Conservation (phyloP, 1,140 invertebrate species). For the Telenomus remus region DNA sequence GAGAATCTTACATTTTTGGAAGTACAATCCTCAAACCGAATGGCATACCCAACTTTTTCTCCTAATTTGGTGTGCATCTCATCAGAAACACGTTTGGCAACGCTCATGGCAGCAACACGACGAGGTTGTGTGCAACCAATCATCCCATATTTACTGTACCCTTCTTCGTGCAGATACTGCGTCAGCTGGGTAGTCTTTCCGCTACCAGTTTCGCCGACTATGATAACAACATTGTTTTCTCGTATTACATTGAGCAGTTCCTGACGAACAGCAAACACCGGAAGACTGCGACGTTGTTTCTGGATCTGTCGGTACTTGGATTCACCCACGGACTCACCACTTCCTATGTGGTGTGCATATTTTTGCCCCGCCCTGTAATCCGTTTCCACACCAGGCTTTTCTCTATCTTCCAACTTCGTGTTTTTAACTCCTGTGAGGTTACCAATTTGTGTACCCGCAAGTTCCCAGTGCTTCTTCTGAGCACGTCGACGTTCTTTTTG, state of each 20-base stretch:
- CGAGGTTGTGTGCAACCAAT: conserved; percentile 95
- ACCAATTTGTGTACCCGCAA: conserved; percentile 95
- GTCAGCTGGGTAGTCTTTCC: conserved; percentile 99
- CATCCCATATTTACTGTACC: conserved; percentile 94
- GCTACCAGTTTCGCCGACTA: conserved; percentile 98
- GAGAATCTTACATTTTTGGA: conserved; percentile 79
- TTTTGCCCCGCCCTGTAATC: conserved; percentile 94
- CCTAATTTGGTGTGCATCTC: conserved; percentile 95
- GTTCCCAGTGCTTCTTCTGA: conserved; percentile 99
- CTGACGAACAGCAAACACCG: conserved; percentile 96
- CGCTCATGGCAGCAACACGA: conserved; percentile 98
- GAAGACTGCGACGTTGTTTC: conserved; percentile 94
- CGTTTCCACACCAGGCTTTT: conserved; percentile 77
- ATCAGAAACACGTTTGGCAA: conserved; percentile 98
- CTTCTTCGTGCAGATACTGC: conserved; percentile 98
- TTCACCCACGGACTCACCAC: conserved; percentile 85
- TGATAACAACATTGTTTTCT: conserved; percentile 96
- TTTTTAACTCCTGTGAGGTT: conserved; percentile 95
- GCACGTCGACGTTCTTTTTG: conserved; percentile 97
- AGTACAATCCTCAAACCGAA: conserved; percentile 99
- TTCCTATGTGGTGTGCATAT: conserved; percentile 96
- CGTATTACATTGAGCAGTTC: conserved; percentile 94
- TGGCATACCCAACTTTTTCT: conserved; percentile 97
- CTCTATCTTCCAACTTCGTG: conserved; percentile 85
- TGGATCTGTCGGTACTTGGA: conserved; percentile 89